Conservation (phyloP, 1,140 invertebrate genomes). For the Atopsyche davidsoni region DNA sequence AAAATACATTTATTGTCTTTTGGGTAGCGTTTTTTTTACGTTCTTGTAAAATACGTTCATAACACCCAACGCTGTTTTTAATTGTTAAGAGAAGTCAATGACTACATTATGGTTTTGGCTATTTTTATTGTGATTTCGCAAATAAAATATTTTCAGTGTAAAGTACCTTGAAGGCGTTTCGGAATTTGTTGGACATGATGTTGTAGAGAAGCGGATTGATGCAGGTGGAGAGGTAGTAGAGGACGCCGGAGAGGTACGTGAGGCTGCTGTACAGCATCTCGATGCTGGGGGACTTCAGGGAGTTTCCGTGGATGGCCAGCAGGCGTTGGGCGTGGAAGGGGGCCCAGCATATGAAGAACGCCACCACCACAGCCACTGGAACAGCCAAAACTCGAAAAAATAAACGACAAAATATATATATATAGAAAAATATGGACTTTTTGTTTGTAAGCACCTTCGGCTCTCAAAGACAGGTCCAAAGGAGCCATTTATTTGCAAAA, state of each 20-base stretch:
- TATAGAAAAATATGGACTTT: neutral
- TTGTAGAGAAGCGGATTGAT: slow-evolving; percentile 82
- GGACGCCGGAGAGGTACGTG: slow-evolving; percentile 62
- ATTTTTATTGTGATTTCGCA: too few species aligned
- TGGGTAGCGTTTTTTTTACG: too few species aligned
- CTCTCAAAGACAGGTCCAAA: too few species aligned
- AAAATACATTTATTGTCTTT: too few species aligned
- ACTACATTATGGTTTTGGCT: too few species aligned
- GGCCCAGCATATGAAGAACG: slow-evolving; percentile 93
- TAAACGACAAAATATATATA: neutral
- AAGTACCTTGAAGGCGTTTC: slow-evolving; percentile 77
- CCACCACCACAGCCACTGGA: slow-evolving; percentile 86
- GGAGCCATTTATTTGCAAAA: too few species aligned
- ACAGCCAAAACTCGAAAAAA: neutral
- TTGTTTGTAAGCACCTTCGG: too few species aligned
- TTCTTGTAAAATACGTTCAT: too few species aligned
- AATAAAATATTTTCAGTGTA: too few species aligned
- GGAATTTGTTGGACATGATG: slow-evolving; percentile 83
- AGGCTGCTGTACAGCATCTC: slow-evolving; percentile 54
- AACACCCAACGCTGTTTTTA: too few species aligned
- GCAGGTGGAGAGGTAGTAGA: slow-evolving; percentile 68
- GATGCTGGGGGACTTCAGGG: slow-evolving; percentile 41
- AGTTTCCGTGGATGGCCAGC: slow-evolving; percentile 61
- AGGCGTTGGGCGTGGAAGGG: slow-evolving; percentile 88
- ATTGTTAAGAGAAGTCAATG: too few species aligned